Percentiles rank a stretch among this genome's conserved stretches.
Evolutionary conservation across 2,113 vertebrate species (phyloP).

Genomic region (Saguinus imperator): DNA sequence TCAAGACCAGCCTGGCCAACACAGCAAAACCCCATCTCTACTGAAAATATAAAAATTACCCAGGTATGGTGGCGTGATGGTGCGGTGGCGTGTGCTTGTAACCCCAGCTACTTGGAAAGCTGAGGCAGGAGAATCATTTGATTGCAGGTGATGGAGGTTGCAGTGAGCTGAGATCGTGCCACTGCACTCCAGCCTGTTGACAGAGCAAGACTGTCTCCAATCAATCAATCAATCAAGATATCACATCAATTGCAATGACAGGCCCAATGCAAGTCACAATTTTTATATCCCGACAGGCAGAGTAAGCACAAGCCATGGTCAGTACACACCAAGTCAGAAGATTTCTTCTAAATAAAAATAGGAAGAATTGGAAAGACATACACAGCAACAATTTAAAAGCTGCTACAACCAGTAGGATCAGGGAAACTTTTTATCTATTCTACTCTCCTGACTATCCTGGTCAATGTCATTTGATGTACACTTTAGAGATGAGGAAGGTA

Average conservation of each 20-base stretch:
- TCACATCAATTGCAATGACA: neutral
- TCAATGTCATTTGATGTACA: neutral
- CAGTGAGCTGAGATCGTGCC: neutral
- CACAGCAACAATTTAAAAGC: neutral
- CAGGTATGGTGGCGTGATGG: too few species aligned
- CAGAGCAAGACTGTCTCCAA: neutral
- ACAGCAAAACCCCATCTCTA: neutral
- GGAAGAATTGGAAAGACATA: neutral
- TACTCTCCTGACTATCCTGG: neutral
- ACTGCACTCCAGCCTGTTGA: neutral
- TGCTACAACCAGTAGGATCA: neutral
- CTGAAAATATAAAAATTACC: neutral
- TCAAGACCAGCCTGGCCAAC: neutral
- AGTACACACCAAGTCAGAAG: neutral
- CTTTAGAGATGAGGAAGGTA: neutral
- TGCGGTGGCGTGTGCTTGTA: neutral
- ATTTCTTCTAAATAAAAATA: neutral
- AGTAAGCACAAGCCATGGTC: fast-evolving
- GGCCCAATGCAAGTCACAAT: neutral
- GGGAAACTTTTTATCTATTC: neutral
- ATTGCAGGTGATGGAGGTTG: neutral
- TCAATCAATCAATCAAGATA: neutral
- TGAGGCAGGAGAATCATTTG: neutral
- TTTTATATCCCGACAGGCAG: neutral
- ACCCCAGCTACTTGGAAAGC: neutral